phyloP scores from a whole-genome alignment of 2,113 vertebrate genomes.

The Otus sunia region DNA sequence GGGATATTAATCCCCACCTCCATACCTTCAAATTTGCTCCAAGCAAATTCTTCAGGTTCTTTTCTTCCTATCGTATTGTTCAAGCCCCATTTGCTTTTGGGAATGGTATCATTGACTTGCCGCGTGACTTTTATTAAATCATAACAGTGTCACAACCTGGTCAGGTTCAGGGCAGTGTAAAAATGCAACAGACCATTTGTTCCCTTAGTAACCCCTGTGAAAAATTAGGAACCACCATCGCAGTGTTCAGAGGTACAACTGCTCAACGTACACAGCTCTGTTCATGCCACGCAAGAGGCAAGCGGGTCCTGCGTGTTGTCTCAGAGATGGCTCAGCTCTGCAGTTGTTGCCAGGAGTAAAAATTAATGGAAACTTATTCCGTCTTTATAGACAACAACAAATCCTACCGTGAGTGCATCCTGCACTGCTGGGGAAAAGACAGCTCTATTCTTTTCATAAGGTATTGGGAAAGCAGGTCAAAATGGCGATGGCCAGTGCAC shows the following conservation, averaged over 20 bases:
- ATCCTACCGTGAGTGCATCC: not conserved
- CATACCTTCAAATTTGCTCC: not conserved
- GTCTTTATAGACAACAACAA: not conserved
- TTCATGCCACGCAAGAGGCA: not conserved
- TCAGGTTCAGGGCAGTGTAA: not conserved
- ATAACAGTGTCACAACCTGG: not conserved
- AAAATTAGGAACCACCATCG: not conserved
- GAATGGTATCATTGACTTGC: not conserved
- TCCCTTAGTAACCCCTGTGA: not conserved
- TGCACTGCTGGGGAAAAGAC: not conserved
- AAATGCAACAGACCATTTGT: not conserved
- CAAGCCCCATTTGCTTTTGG: not conserved
- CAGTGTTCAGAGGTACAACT: not conserved
- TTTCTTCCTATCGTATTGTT: not conserved
- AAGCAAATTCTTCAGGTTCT: not conserved
- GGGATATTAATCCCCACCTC: not conserved
- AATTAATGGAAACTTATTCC: not conserved
- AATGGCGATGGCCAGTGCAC: accelerated
- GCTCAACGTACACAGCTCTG: not conserved
- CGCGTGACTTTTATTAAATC: not conserved
- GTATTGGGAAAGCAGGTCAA: not conserved
- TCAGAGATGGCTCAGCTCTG: not conserved
- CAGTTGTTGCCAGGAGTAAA: not conserved
- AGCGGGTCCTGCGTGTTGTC: accelerated
- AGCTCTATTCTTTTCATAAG: not conserved